These are phyloP conservation scores for Yponomeuta cagnagella DNA, from an alignment of 2,888 invertebrate species.

Conservation along the genomic window DNA sequence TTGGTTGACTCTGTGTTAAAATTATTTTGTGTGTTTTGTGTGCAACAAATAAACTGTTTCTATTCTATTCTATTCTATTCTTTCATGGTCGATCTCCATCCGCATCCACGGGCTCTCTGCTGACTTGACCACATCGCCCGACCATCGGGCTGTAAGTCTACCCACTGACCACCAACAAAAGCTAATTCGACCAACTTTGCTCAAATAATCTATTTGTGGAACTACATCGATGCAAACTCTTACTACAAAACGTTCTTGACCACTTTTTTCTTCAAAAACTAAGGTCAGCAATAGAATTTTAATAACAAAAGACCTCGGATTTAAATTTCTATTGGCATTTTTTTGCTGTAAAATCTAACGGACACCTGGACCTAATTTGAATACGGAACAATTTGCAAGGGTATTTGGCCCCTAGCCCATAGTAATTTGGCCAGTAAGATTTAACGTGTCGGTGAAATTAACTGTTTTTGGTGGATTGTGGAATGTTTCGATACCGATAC, in stretches of 20 bases:
- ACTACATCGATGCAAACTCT: background rate
- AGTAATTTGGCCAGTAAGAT: background rate
- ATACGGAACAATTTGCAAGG: constrained; percentile 24
- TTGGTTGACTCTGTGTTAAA: too few relatives aligned
- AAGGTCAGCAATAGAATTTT: constrained; percentile 47
- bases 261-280: background rate
- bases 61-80: too few relatives aligned
- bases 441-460: background rate
- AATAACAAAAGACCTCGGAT: constrained; percentile 25
- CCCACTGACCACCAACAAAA: too few relatives aligned
- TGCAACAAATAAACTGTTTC: too few relatives aligned
- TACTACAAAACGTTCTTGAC: background rate
- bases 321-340: constrained; percentile 31
- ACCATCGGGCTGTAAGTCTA: too few relatives aligned
- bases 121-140: too few relatives aligned
- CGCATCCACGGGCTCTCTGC: too few relatives aligned
- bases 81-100: too few relatives aligned
- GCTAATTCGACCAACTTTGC: too few relatives aligned
- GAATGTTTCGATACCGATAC: too few relatives aligned
- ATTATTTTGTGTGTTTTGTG: too few relatives aligned
- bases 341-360: constrained; percentile 34
- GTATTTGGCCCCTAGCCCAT: background rate
- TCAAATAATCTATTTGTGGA: too few relatives aligned
- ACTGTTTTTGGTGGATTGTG: background rate
- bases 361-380: constrained; percentile 52